phyloP scores from a whole-genome alignment of 2,797 vertebrate genomes.

The Monodelphis domestica region DNA sequence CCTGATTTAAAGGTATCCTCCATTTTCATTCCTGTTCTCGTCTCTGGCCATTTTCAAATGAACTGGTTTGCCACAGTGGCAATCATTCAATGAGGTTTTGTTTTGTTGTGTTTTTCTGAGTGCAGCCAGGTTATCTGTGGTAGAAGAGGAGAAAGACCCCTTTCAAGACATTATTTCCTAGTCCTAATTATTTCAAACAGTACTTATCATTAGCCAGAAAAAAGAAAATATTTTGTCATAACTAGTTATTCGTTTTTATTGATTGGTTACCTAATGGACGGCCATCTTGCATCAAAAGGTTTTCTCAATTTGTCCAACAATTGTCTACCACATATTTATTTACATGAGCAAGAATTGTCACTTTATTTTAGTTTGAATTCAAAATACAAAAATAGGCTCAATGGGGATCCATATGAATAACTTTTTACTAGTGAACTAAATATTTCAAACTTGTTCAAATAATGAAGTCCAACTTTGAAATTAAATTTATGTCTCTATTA shows the following conservation, averaged over 20 bases:
- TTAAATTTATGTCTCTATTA: background rate
- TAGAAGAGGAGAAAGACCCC: background rate
- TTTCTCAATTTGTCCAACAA: background rate
- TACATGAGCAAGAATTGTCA: background rate
- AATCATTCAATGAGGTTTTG: background rate
- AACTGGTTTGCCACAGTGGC: background rate
- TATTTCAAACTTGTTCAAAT: background rate
- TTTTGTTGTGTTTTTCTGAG: background rate
- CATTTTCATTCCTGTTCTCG: rapidly evolving
- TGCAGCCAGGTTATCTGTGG: background rate
- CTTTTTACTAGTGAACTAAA: background rate
- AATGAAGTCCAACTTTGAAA: background rate
- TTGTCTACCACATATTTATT: background rate
- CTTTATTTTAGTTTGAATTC: background rate
- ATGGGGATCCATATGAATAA: background rate
- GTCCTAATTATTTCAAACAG: background rate
- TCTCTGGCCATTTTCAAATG: background rate
- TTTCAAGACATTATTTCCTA: background rate
- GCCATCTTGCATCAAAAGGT: background rate
- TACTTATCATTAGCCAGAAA: background rate
- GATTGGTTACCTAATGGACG: background rate
- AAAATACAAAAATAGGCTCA: background rate
- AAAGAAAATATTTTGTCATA: background rate
- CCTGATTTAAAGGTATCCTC: background rate
- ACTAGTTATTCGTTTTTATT: background rate